Percentiles rank a stretch among this genome's conserved stretches.
phyloP scores from a whole-genome alignment of 2,888 invertebrate species.

The Taphrorychus bicolor region DNA sequence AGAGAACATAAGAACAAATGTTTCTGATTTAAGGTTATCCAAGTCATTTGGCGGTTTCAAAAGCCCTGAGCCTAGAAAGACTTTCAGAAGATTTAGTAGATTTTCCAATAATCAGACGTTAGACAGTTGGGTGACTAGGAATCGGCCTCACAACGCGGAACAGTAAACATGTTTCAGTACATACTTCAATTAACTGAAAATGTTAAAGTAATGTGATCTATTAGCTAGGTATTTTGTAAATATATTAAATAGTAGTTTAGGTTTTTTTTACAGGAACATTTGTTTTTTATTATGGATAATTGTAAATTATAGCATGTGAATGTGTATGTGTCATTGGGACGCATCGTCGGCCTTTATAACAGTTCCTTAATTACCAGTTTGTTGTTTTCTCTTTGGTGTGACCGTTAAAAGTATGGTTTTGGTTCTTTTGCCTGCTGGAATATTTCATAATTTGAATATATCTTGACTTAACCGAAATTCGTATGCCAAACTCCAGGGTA shows the following conservation, averaged over 20 bases:
- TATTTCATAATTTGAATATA: too few relatives aligned
- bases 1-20: conserved; percentile 37
- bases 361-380: too few relatives aligned
- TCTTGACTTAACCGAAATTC: too few relatives aligned
- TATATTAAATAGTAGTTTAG: conserved; percentile 48
- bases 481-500: too few relatives aligned
- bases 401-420: too few relatives aligned
- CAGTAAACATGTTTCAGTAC: conserved; percentile 21
- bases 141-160: conserved; percentile 30
- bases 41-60: conserved; percentile 37
- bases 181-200: too few relatives aligned
- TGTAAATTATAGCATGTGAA: conserved; percentile 45
- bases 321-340: neutral
- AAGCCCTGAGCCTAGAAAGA: conserved; percentile 41
- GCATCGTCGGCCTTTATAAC: neutral
- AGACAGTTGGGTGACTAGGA: conserved; percentile 51
- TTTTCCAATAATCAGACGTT: conserved; percentile 46
- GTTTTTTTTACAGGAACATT: conserved; percentile 56
- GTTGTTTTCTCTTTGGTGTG: neutral
- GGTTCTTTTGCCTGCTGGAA: neutral
- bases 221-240: conserved; percentile 24
- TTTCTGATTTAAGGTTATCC: conserved; percentile 30
- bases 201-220: conserved; percentile 47
- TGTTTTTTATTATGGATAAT: conserved; percentile 54
- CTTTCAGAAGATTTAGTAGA: conserved; percentile 38